Evolutionary conservation across 2,797 vertebrate species (phyloP).

Genomic region (Sciurus carolinensis): DNA sequence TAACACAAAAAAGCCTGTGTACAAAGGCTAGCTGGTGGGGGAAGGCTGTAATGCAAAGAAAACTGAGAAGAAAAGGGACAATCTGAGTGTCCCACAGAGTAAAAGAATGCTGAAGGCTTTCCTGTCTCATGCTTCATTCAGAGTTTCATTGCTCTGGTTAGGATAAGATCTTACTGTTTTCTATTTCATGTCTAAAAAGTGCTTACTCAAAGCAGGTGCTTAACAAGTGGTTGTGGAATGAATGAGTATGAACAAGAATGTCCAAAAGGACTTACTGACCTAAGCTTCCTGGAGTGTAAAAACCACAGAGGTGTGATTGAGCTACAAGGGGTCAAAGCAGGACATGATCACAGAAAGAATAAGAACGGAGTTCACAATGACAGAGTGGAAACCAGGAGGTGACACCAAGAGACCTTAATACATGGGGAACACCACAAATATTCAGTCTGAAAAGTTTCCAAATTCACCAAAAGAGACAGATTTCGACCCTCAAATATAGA

Average conservation of each 20-base stretch:
- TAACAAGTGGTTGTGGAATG: not conserved
- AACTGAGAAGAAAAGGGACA: not conserved
- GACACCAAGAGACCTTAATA: not conserved
- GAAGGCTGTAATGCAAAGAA: not conserved
- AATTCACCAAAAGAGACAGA: conserved; percentile 23
- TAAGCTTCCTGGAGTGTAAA: not conserved
- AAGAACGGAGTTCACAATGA: not conserved
- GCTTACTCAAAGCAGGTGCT: conserved; percentile 35
- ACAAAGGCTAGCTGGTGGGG: not conserved
- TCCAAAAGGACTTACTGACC: not conserved
- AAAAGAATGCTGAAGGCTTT: not conserved
- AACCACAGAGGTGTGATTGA: not conserved
- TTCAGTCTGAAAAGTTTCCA: not conserved
- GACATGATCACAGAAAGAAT: not conserved
- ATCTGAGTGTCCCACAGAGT: not conserved
- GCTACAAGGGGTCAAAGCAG: not conserved
- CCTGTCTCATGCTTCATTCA: not conserved
- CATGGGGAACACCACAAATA: not conserved
- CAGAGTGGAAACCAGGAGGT: not conserved
- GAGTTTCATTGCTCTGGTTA: not conserved
- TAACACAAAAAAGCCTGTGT: not conserved
- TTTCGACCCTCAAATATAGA: not conserved
- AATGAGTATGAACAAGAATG: not conserved
- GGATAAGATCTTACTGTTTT: not conserved
- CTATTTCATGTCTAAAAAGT: not conserved